Evolutionary conservation across 2,797 vertebrate genomes (phyloP).

Genomic region (Sarcophilus harrisii): DNA sequence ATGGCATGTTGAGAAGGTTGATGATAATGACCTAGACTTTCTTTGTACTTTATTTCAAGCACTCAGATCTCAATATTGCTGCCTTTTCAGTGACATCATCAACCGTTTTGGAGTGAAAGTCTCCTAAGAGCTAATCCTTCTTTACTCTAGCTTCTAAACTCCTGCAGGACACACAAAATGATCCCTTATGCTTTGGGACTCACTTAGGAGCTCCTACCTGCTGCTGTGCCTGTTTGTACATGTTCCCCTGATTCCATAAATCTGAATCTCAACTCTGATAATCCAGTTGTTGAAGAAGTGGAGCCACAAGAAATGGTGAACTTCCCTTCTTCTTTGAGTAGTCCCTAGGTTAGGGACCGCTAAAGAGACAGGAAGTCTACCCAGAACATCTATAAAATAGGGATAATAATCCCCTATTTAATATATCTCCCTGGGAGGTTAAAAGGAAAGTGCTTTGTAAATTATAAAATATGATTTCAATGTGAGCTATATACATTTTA

Average conservation of each 20-base stretch:
- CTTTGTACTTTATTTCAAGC: not conserved
- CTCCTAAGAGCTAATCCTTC: not conserved
- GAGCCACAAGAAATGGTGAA: not conserved
- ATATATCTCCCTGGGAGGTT: not conserved
- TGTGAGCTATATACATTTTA: not conserved
- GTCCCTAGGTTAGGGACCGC: not conserved
- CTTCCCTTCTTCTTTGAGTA: not conserved
- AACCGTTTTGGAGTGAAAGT: not conserved
- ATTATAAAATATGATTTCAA: not conserved
- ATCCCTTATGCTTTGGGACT: not conserved
- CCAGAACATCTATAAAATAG: not conserved
- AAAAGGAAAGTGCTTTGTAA: not conserved
- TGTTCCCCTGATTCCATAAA: not conserved
- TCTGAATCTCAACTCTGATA: not conserved
- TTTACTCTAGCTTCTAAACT: not conserved
- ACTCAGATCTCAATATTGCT: not conserved
- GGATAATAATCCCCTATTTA: not conserved
- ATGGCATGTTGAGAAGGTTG: not conserved
- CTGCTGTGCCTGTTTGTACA: not conserved
- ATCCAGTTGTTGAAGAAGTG: not conserved
- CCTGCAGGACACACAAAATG: not conserved
- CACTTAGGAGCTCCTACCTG: not conserved
- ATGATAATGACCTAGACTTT: not conserved
- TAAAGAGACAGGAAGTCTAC: not conserved
- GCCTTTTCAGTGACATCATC: not conserved